Evolutionary conservation across 2,113 vertebrate genomes (phyloP).

Genomic region (Ciconia stormi): DNA sequence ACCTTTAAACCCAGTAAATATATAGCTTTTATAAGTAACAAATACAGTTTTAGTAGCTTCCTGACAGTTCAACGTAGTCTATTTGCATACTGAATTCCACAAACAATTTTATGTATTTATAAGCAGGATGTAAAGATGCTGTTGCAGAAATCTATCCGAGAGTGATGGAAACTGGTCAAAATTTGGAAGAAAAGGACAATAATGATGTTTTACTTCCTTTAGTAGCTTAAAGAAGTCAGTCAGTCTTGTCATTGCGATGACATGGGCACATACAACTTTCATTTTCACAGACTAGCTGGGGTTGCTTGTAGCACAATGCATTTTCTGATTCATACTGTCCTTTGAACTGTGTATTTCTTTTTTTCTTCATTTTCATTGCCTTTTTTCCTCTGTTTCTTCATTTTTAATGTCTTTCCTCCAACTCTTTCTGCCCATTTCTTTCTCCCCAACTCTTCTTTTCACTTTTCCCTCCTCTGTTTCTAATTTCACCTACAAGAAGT

Average conservation of each 20-base stretch:
- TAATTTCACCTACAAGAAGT: neutral
- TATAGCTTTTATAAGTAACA: neutral
- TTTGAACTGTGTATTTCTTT: neutral
- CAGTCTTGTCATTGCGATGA: neutral
- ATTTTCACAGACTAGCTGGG: neutral
- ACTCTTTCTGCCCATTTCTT: neutral
- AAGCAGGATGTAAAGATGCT: neutral
- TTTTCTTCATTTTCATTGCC: neutral
- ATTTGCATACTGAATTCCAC: neutral
- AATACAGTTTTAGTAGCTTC: neutral
- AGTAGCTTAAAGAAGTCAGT: neutral
- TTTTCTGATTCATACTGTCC: neutral
- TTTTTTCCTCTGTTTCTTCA: neutral
- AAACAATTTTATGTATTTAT: neutral
- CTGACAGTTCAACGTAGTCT: neutral
- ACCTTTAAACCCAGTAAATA: neutral
- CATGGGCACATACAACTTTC: neutral
- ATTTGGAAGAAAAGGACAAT: neutral
- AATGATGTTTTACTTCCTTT: neutral
- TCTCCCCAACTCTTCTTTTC: neutral
- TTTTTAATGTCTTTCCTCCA: neutral
- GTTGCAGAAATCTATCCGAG: neutral
- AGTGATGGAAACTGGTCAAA: neutral
- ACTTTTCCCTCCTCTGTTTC: neutral
- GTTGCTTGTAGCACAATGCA: neutral